phyloP scores from a whole-genome alignment of 2,888 invertebrate genomes.

The Parochlus steinenii region DNA sequence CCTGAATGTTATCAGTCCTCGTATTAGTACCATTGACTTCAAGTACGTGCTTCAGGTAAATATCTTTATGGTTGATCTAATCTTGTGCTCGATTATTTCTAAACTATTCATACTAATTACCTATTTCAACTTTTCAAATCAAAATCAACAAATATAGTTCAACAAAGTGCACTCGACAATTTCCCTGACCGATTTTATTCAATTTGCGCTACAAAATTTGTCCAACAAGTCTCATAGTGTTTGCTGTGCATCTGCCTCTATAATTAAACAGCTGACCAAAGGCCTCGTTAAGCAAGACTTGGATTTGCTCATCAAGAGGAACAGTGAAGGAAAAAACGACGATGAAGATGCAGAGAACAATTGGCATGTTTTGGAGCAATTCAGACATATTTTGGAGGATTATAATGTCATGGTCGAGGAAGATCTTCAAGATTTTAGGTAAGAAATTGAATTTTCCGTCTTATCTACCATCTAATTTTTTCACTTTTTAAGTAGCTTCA shows the following conservation, averaged over 20 bases:
- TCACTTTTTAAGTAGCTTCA: conserved; percentile 19
- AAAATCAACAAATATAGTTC: no score
- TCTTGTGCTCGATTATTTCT: no score
- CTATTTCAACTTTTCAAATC: no score
- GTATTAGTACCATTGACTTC: conserved; percentile 22
- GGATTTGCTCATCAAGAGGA: conserved; percentile 20
- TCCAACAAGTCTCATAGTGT: conserved; percentile 20
- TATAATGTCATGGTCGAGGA: conserved; percentile 21
- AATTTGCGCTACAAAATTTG: conserved; percentile 23
- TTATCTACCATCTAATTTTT: not conserved
- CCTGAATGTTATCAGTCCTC: conserved; percentile 19
- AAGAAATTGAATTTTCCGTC: conserved; percentile 3
- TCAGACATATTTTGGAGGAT: conserved; percentile 22
- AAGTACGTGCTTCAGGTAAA: conserved; percentile 2
- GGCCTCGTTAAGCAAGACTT: conserved; percentile 24
- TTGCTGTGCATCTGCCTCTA: conserved; percentile 19
- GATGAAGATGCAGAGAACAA: conserved; percentile 15
- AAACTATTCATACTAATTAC: no score
- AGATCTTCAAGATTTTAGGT: conserved; percentile 26
- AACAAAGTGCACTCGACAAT: conserved; percentile 21
- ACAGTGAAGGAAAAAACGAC: conserved; percentile 10
- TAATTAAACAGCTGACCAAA: conserved; percentile 21
- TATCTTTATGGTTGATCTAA: no score
- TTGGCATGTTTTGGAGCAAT: conserved; percentile 26
- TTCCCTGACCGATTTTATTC: conserved; percentile 22